Base-by-base conservation (phyloP, 2,797 vertebrate species). In the Manis crassicaudata region DNA sequence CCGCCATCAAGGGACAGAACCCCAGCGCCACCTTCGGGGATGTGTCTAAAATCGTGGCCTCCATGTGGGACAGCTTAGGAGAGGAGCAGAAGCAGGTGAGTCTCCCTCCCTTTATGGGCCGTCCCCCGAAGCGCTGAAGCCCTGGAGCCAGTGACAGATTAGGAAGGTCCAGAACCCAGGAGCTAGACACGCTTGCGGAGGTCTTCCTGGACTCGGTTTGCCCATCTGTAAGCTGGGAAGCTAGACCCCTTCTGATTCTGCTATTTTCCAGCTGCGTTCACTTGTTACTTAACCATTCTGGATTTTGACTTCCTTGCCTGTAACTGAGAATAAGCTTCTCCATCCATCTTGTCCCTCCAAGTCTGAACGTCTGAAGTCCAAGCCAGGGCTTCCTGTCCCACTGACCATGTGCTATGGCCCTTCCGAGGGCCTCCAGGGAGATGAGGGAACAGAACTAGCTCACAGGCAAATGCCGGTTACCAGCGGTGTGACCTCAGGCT, bases 41-140 rank as follows among this genome's bases (percentile, higher is more conserved):
- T 0, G 99, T 99, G 58, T 99, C 99, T 0, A 99, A 99, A 98
- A 99, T 99, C 1, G 99, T 99, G 91, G 99, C 99, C 0, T 99
- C 99, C 1, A 99, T 99, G 99, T 99, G 99, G 99, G 99, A 99
- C 95, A 99, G 99, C 76, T 92, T 99, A 97, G 99, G 99, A 92
- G 99, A 99, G 98, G 99, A 99, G 96, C 99, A 99, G 97, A 99
- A 99, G 96, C 99, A 99, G 99, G 99, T 99, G 98, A 98, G 98
- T 97, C 54, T 25, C 29, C 0, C 0, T 65, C 88, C 54, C 60
- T 32, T 37, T 12, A 60, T 2, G 13, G 46, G 65, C 29, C 20
- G 2, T 3, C 20, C 46, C 60, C 40, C 0, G 4, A 32, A 67
- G 62, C 62, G 11, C 17, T 52, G 75, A 43, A 75, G 52, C 7